Evolutionary conservation across 1,140 invertebrate genomes (phyloP).

Genomic region (Bemisia tabaci): DNA sequence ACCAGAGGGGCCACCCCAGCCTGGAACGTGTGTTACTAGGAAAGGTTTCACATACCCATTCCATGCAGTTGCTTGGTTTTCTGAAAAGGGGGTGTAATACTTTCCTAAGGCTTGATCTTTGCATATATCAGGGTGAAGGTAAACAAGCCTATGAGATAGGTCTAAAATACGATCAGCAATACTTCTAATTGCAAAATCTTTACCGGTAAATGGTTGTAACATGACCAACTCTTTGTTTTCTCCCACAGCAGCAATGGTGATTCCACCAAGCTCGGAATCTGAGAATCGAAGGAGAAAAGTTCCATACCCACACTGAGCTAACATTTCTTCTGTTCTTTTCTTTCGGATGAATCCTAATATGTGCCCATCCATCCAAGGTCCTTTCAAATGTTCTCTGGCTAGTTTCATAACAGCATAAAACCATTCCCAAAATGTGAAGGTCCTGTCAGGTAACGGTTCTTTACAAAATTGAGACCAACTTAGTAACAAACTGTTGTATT

Average conservation of each 20-base stretch:
- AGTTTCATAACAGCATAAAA: conserved; percentile 95
- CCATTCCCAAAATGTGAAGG: conserved; percentile 98
- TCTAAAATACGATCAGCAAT: conserved; percentile 82
- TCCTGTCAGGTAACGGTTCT: conserved; percentile 76
- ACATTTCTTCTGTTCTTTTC: conserved; percentile 75
- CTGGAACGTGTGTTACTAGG: conserved; percentile 68
- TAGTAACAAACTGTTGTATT: conserved; percentile 36
- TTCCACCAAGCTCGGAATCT: conserved; percentile 86
- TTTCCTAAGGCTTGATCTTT: conserved; percentile 81
- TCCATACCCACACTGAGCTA: conserved; percentile 56
- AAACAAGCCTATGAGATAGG: conserved; percentile 62
- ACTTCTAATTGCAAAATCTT: conserved; percentile 78
- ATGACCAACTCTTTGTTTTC: too few species aligned
- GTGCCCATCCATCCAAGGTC: conserved; percentile 82
- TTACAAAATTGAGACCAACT: conserved; percentile 90
- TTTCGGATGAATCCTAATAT: conserved; percentile 88
- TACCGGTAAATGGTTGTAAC: conserved; percentile 80
- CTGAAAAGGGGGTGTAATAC: conserved; percentile 72
- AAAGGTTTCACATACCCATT: conserved; percentile 81
- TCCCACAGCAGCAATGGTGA: conserved; percentile 87
- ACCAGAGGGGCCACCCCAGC: conserved; percentile 37
- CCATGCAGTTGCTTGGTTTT: conserved; percentile 42
- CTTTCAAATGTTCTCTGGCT: conserved; percentile 79
- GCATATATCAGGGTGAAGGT: conserved; percentile 72
- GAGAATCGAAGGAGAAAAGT: conserved; percentile 90